Conservation (phyloP, 2,113 vertebrate genomes). For the Oreotrochilus melanogaster region DNA sequence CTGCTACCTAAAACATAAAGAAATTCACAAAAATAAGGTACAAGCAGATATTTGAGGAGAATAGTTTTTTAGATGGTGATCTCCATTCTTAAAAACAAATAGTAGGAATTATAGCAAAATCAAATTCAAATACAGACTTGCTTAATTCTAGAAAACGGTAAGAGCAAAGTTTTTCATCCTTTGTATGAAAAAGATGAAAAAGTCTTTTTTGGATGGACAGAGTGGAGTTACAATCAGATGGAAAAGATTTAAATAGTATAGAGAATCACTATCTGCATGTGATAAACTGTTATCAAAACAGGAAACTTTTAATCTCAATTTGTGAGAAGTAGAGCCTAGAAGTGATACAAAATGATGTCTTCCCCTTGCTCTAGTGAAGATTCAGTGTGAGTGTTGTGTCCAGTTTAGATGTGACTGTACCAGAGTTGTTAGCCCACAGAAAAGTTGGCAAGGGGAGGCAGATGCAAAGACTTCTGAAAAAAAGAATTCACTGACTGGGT, state of each 20-base stretch:
- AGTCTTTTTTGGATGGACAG: background rate
- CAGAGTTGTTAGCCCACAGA: background rate
- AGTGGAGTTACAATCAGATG: background rate
- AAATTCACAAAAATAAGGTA: background rate
- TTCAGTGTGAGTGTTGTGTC: background rate
- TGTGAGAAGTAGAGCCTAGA: background rate
- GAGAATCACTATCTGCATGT: background rate
- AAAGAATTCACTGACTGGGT: background rate
- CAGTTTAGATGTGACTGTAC: background rate
- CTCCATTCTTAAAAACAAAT: conserved; percentile 3
- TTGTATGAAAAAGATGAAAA: background rate
- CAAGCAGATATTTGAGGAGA: background rate
- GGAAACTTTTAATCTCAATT: background rate
- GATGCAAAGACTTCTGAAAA: background rate
- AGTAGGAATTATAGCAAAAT: background rate
- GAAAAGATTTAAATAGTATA: background rate
- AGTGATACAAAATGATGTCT: background rate
- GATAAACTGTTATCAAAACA: background rate
- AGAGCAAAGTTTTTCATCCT: background rate
- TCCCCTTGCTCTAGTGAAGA: background rate
- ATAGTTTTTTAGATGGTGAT: background rate
- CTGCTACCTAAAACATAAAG: background rate
- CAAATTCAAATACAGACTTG: background rate
- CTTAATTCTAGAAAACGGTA: background rate
- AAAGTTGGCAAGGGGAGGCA: background rate